These are phyloP conservation scores for Pygmarrhopalites habei DNA, from an alignment of 1,140 invertebrate species.

Conservation along the genomic window DNA sequence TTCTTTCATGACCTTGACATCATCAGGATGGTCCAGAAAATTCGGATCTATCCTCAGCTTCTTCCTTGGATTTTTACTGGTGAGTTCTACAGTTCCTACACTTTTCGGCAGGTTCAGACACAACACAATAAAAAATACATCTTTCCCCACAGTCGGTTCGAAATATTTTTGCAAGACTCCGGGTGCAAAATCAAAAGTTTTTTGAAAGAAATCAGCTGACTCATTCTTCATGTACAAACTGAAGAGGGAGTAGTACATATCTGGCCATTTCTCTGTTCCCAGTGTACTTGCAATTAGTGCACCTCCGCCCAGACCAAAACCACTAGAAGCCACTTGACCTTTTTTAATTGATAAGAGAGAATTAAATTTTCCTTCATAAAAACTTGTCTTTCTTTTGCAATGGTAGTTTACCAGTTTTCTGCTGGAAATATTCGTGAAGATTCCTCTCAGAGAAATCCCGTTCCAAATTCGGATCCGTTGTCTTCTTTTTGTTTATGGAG, in stretches of 20 bases:
- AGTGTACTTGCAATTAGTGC: not conserved
- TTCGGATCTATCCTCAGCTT: conserved; percentile 33
- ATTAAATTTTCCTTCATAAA: not conserved
- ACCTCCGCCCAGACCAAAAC: not conserved
- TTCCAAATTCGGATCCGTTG: not conserved
- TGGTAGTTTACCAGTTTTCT: not conserved
- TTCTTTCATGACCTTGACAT: conserved; percentile 19
- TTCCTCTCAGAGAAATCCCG: not conserved
- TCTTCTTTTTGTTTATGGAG: not conserved
- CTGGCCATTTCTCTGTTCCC: not conserved
- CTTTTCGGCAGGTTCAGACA: conserved; percentile 32
- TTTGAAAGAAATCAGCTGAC: not conserved
- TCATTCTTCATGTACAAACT: not conserved
- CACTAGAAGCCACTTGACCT: not conserved
- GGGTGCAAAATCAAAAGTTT: not conserved
- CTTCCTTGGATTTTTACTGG: conserved; percentile 21
- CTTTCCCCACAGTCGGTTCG: not conserved
- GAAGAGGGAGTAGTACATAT: not conserved
- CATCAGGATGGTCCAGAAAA: conserved; percentile 36
- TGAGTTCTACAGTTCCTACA: conserved; percentile 29
- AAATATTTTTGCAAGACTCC: conserved; percentile 11
- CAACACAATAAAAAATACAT: not conserved
- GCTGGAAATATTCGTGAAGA: conserved; percentile 2
- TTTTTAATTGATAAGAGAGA: too few species aligned
- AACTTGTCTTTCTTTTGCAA: not conserved